phyloP scores from a whole-genome alignment of 2,888 invertebrate species.

The Panorpa germanica region DNA sequence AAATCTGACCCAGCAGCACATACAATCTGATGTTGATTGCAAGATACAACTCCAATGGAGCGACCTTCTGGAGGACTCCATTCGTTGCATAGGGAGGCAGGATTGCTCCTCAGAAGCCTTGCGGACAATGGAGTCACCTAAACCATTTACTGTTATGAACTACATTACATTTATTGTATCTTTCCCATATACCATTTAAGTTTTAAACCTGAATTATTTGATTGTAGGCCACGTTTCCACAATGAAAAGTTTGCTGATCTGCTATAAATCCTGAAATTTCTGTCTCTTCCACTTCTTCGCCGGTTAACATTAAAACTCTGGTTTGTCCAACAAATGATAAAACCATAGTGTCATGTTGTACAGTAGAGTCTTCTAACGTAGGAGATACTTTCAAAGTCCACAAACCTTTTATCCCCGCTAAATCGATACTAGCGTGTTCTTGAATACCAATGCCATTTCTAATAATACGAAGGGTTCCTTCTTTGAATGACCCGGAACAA shows the following conservation, averaged over 20 bases:
- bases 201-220: slow-evolving; percentile 40
- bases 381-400: slow-evolving; percentile 76
- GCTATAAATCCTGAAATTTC: slow-evolving; percentile 82
- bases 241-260: slow-evolving; percentile 85
- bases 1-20: slow-evolving; percentile 76
- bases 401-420: slow-evolving; percentile 94
- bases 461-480: slow-evolving; percentile 92
- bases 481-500: slow-evolving; percentile 93
- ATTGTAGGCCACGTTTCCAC: slow-evolving; percentile 72
- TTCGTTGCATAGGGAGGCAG: slow-evolving; percentile 43
- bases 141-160: slow-evolving; percentile 25
- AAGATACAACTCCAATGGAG: slow-evolving; percentile 76
- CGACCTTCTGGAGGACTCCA: slow-evolving; percentile 50
- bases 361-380: slow-evolving; percentile 26
- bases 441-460: slow-evolving; percentile 98
- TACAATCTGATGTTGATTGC: slow-evolving; percentile 55
- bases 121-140: slow-evolving; percentile 55
- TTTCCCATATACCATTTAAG: not conserved
- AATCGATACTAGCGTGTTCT: slow-evolving; percentile 92
- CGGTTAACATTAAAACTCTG: slow-evolving; percentile 69
- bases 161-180: slow-evolving; percentile 9
- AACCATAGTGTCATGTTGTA: slow-evolving; percentile 75
- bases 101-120: slow-evolving; percentile 46
- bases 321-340: slow-evolving; percentile 96
- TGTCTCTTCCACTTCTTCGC: slow-evolving; percentile 96